Evolutionary conservation across 2,888 invertebrate species (phyloP), one percentile per base, ranked within the genome.

Genomic region (Eupithecia tripunctaria): DNA sequence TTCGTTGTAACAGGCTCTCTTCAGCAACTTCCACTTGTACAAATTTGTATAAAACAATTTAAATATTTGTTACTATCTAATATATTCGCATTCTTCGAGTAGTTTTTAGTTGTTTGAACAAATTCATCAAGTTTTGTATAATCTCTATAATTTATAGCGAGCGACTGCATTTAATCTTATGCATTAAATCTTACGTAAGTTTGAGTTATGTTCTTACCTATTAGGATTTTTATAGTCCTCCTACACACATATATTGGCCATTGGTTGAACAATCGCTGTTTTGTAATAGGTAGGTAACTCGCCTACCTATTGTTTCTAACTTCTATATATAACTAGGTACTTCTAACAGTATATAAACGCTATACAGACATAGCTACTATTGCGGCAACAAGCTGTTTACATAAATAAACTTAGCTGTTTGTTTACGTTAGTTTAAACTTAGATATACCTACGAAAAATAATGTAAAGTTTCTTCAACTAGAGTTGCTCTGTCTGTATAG

Each of bases 151-250:
- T 63, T 63, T 29, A 32, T 36, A n/a, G 2, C 8, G 10, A 29
- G 62, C 29, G 32, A 36, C 8, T 21, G 32, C 14, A 8, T 63
- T 21, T 63, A n/a, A 36, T n/a, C 32, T 32, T 32, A 32, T 36
- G 32, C 14, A 8, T 63, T 21, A 36, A n/a, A 36, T n/a, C 38
- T 63, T 72, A 60, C 65, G 47, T 72, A 68, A 68, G 25, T 71
- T 67, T 36, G 38, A 59, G 67, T 68, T 41, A 71, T 56, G 38
- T 68, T 27, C n/a, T 25, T 66, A 47, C 47, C 47, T 66, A 78
- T 70, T 75, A 74, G 69, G 74, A 72, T 63, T 71, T 80, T 76
- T 78, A 80, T 75, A 75, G 62, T 29, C 72, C 43, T 15, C 79
- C 79, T 64, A 64, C 75, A 77, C 78, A 36, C 76, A 32, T 76